phyloP scores from a whole-genome alignment of 1,140 invertebrate genomes.

The Drosophila orosa region DNA sequence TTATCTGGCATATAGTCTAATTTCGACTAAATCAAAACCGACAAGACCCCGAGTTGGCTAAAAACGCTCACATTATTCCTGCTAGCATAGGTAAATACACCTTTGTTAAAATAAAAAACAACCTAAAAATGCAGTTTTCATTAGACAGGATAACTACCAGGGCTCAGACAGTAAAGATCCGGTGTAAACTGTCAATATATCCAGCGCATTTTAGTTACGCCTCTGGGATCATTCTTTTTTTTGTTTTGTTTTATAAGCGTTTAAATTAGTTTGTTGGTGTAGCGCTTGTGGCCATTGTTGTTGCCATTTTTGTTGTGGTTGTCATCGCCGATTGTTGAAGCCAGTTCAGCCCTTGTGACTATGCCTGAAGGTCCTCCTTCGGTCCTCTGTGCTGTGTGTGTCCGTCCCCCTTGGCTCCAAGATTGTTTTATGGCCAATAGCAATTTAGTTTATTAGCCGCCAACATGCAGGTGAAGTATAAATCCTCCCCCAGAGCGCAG shows the following conservation, averaged over 20 bases:
- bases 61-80: background rate
- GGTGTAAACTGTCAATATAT: slow-evolving; percentile 2
- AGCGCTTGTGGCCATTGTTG: slow-evolving; percentile 6
- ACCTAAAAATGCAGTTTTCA: background rate
- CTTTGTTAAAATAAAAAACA: background rate
- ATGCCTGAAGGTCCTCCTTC: background rate
- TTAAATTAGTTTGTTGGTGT: slow-evolving; percentile 56
- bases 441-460: slow-evolving; percentile 66
- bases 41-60: background rate
- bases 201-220: slow-evolving; percentile 6
- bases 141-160: slow-evolving; percentile 2
- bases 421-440: slow-evolving; percentile 68
- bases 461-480: slow-evolving; percentile 62
- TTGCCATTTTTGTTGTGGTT: slow-evolving; percentile 10
- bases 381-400: slow-evolving; percentile 28
- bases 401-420: slow-evolving; percentile 42
- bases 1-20: background rate
- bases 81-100: background rate
- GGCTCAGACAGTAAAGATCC: background rate
- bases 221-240: background rate
- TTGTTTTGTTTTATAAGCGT: slow-evolving; percentile 52
- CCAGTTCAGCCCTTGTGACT: slow-evolving; percentile 2
- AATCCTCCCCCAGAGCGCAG: background rate
- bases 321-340: slow-evolving; percentile 14
- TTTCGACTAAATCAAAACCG: background rate